Conservation (phyloP, 2,113 vertebrate genomes). For the Paratilapia polleni region DNA sequence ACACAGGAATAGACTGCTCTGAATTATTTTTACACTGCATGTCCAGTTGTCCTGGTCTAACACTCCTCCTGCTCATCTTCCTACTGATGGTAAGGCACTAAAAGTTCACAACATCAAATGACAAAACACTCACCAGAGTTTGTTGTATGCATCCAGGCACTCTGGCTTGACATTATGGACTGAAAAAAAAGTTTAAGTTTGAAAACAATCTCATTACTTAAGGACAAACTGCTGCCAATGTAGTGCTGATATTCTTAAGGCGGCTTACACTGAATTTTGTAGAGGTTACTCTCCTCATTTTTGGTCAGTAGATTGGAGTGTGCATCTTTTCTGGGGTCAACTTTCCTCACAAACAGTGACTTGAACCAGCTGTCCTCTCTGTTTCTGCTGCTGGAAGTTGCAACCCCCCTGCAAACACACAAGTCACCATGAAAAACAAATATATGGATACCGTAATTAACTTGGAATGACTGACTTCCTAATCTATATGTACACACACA, state of each 20-base stretch:
- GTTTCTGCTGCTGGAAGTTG: conserved; percentile 62
- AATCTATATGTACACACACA: background rate
- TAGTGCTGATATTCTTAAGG: background rate
- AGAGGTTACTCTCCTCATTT: conserved; percentile 93
- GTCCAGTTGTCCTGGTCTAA: background rate
- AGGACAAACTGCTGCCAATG: background rate
- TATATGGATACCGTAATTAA: background rate
- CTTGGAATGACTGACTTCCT: background rate
- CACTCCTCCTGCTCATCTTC: background rate
- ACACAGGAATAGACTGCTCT: conserved; percentile 58
- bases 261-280: conserved; percentile 95
- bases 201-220: background rate
- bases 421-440: background rate
- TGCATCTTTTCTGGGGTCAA: conserved; percentile 94
- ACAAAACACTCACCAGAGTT: conserved; percentile 89
- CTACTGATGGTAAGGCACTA: background rate
- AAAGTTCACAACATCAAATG: background rate
- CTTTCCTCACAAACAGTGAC: conserved; percentile 93
- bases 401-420: conserved; percentile 63
- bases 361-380: conserved; percentile 93
- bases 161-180: conserved; percentile 99
- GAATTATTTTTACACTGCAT: conserved; percentile 21
- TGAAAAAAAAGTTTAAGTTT: conserved; percentile 77
- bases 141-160: conserved; percentile 96
- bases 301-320: conserved; percentile 94